Percentiles rank a stretch among this genome's conserved stretches.
Evolutionary conservation across 2,888 invertebrate genomes (phyloP).

Genomic region (Anarsia innoxiella): DNA sequence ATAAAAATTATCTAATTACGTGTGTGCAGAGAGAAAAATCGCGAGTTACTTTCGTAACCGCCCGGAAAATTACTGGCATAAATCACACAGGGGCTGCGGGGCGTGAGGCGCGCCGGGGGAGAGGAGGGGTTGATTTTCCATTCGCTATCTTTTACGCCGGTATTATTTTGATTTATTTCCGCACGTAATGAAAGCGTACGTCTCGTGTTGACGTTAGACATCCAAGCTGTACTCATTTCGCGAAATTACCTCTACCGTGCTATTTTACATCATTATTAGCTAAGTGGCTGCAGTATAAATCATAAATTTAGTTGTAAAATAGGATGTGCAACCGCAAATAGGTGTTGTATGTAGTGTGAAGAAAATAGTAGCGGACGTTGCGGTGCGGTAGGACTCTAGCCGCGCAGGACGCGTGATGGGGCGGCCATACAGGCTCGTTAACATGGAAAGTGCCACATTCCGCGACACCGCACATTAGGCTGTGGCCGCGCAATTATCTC

Average conservation of each 20-base stretch:
- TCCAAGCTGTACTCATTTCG: constrained; percentile 48
- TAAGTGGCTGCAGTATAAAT: constrained; percentile 39
- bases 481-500: constrained; percentile 50
- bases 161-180: constrained; percentile 73
- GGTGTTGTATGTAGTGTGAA: constrained; percentile 45
- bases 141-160: constrained; percentile 69
- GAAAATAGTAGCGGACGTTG: constrained; percentile 53
- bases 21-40: constrained; percentile 68
- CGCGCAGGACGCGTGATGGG: constrained; percentile 35
- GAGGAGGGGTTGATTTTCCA: constrained; percentile 64
- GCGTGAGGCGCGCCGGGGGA: constrained; percentile 17
- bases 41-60: constrained; percentile 70
- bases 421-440: constrained; percentile 49
- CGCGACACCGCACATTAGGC: constrained; percentile 57
- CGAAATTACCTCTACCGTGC: constrained; percentile 33
- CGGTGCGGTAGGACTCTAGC: constrained; percentile 30
- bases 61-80: constrained; percentile 71
- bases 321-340: constrained; percentile 55
- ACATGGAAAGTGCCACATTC: constrained; percentile 57
- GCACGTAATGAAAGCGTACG: constrained; percentile 69
- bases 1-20: constrained; percentile 71
- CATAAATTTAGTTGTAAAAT: constrained; percentile 49
- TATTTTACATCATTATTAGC: constrained; percentile 40
- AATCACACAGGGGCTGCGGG: constrained; percentile 44
- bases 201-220: constrained; percentile 59